These are phyloP conservation scores for Dolichopus griseipennis DNA, from an alignment of 2,888 invertebrate species.

Conservation along the genomic window DNA sequence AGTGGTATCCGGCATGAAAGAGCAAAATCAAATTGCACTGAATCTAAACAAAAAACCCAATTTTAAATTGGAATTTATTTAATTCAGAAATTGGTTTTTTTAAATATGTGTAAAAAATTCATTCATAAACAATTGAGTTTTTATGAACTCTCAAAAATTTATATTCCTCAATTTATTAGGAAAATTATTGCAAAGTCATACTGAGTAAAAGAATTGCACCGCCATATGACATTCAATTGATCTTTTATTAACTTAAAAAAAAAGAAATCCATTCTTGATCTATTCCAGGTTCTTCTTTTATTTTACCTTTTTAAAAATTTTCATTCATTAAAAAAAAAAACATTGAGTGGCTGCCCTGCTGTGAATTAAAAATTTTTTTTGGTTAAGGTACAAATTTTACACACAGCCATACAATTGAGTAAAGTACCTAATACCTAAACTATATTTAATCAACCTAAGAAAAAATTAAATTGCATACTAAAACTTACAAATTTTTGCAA, in stretches of 20 bases:
- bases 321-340: slow-evolving; percentile 7
- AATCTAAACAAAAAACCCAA: background rate
- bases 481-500: no score
- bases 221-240: background rate
- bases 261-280: background rate
- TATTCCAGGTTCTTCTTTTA: background rate
- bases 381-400: background rate
- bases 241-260: background rate
- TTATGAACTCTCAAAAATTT: no score
- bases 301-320: background rate
- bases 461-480: no score
- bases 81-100: no score
- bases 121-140: background rate
- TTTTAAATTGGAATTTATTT: background rate
- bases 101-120: background rate
- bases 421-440: no score
- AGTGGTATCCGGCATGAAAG: background rate
- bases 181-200: background rate
- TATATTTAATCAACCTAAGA: no score
- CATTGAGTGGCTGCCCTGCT: background rate
- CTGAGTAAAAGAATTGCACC: background rate
- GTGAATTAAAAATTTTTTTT: no score
- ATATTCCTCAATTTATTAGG: no score
- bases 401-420: no score
- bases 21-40: background rate